A percentile compares a stretch with the other conserved stretches of the same genome.
Conservation (phyloP, 2,888 invertebrate genomes). For the Hoplodrina ambigua region DNA sequence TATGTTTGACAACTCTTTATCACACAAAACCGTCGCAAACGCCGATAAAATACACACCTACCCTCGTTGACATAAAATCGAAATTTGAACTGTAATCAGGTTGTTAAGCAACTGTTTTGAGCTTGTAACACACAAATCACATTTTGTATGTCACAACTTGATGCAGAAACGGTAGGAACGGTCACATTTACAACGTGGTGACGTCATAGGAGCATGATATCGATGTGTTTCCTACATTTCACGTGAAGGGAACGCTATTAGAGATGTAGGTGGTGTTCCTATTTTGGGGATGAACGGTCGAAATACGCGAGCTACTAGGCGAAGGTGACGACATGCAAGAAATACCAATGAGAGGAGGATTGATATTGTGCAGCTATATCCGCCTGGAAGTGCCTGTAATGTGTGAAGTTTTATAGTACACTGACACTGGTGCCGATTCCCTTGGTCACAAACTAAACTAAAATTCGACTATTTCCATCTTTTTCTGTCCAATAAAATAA, state of each 20-base stretch:
- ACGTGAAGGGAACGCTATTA: constrained; percentile 38
- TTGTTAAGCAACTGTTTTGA: constrained; percentile 6
- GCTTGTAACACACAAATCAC: constrained; percentile 34
- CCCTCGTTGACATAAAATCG: constrained; percentile 27
- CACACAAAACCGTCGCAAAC: not conserved
- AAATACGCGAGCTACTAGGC: constrained; percentile 4
- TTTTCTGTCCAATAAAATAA: no score
- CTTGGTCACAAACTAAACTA: no score
- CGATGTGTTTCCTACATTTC: constrained; percentile 30
- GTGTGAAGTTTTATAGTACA: not conserved
- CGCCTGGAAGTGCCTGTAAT: not conserved
- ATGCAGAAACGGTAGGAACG: constrained; percentile 36
- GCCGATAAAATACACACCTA: constrained; percentile 23
- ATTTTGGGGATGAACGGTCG: constrained; percentile 32
- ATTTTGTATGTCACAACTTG: constrained; percentile 50
- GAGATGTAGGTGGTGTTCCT: constrained; percentile 29
- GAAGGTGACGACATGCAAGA: constrained; percentile 11
- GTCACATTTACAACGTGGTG: constrained; percentile 49
- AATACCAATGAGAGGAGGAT: constrained; percentile 1
- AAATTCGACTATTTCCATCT: no score
- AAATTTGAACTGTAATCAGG: constrained; percentile 30
- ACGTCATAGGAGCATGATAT: constrained; percentile 54
- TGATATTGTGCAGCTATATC: constrained; percentile 12
- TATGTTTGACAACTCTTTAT: constrained; percentile 45
- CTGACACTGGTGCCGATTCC: no score